Conservation (phyloP, 2,797 vertebrate species). For the Poeciliopsis infans region DNA sequence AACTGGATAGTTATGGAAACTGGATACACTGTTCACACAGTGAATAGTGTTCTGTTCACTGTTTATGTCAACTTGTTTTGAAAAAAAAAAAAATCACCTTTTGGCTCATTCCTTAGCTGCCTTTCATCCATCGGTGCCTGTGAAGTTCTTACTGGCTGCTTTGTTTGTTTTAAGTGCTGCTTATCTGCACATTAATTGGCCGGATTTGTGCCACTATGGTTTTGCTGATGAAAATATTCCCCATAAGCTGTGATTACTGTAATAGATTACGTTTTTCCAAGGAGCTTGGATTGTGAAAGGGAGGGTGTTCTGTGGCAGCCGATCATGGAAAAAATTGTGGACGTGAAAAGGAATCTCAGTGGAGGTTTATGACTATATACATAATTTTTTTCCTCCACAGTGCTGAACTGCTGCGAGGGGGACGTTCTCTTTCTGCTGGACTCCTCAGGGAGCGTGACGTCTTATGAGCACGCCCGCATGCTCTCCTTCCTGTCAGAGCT, state of each 20-base stretch:
- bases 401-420: constrained; percentile 84
- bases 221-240: constrained; percentile 43
- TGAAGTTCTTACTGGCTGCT: constrained; percentile 35
- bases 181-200: constrained; percentile 45
- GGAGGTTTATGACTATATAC: neutral
- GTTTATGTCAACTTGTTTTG: constrained; percentile 34
- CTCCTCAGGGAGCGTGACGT: constrained; percentile 93
- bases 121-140: constrained; percentile 32
- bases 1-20: too few species aligned
- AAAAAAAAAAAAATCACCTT: constrained; percentile 21
- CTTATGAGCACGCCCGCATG: constrained; percentile 90
- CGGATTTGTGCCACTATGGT: constrained; percentile 22
- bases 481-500: constrained; percentile 91
- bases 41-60: constrained; percentile 27
- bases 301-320: constrained; percentile 33
- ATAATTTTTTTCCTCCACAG: constrained; percentile 55
- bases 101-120: constrained; percentile 9
- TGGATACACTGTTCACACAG: too few species aligned
- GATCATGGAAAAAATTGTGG: constrained; percentile 45
- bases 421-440: constrained; percentile 94
- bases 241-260: constrained; percentile 41
- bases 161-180: constrained; percentile 41
- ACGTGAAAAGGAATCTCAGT: constrained; percentile 28
- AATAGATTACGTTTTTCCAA: constrained; percentile 51
- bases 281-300: constrained; percentile 28